Base-by-base conservation (phyloP, 2,888 invertebrate genomes). In the Acleris literana region DNA sequence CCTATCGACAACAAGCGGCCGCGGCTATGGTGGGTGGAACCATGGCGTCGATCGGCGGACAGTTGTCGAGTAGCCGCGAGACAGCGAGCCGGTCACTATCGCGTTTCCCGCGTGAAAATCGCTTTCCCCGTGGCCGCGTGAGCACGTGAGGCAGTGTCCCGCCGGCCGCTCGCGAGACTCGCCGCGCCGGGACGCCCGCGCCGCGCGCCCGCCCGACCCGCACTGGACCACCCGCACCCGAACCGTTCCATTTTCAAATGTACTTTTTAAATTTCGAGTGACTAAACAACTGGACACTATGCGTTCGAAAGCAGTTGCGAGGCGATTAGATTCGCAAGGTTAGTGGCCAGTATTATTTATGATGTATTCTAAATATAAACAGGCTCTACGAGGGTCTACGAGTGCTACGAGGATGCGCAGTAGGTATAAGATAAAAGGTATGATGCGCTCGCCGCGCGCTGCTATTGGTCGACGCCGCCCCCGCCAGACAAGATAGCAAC, bases 251-350 rank as follows among this genome's bases (percentile, higher is more conserved):
- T 76, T 77, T 81, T 79, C 71, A 74, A 82, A 84, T 71, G 69
- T 81, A 84, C 79, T 83, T 88, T 85, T 80, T 70, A 74, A 75
- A 79, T 74, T 51, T 88, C 78, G 71, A 74, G 73, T 83, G 77
- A 84, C 80, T 85, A 75, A 84, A 86, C 82, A 80, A 85, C 76
- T 76, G 75, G 76, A 82, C 81, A 81, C 79, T 83, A 95, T 95
- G 95, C 94, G 95, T 93, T 95, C 94, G 75, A 95, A 95, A 88
- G 94, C 95, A 80, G 94, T 95, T 76, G 95, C 95, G 77, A 94
- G 95, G 88, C 94, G 94, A 86, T 93, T 95, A 74, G 94, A 95
- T 82, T 93, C 95, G 85, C 95, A 94, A 94, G 95, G 95, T 95
- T 87, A 93, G 94, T 83, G 9, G 54, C 54, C 54, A 54, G 39